Percentiles rank a stretch among this genome's conserved stretches.
Evolutionary conservation across 2,113 vertebrate genomes (phyloP).

Genomic region (Salvelinus sp.): DNA sequence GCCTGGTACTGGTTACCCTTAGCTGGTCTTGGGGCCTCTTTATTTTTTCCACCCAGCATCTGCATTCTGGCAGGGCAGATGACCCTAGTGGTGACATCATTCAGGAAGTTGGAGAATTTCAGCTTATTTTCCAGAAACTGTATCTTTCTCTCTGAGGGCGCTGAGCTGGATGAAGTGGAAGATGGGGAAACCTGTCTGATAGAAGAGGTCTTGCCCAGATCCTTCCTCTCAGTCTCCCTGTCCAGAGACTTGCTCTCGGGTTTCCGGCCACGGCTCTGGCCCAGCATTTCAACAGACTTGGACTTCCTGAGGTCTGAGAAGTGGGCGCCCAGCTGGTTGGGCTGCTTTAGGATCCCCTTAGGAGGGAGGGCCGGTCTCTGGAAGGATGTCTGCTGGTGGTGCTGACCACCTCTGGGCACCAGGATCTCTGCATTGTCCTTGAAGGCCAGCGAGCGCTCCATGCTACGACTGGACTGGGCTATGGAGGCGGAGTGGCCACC

Average conservation of each 20-base stretch:
- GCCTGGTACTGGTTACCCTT: neutral
- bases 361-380: conserved; percentile 53
- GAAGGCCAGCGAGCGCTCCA: conserved; percentile 67
- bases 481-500: conserved; percentile 45
- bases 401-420: conserved; percentile 47
- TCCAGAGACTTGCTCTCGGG: conserved; percentile 34
- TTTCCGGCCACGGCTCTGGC: conserved; percentile 4
- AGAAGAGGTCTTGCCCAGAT: neutral
- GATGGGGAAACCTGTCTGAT: conserved; percentile 11
- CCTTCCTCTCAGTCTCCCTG: conserved; percentile 10
- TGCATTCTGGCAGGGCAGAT: conserved; percentile 75
- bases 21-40: conserved; percentile 11
- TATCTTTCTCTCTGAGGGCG: conserved; percentile 62
- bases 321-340: conserved; percentile 35
- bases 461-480: conserved; percentile 56
- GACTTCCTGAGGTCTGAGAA: conserved; percentile 71
- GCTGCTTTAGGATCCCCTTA: conserved; percentile 82
- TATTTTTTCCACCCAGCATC: conserved; percentile 50
- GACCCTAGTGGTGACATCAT: conserved; percentile 81
- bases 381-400: conserved; percentile 9
- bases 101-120: conserved; percentile 84
- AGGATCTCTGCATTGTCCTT: conserved; percentile 76
- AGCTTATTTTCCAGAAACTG: conserved; percentile 76
- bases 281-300: conserved; percentile 70
- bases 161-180: conserved; percentile 9